phyloP scores from a whole-genome alignment of 2,888 invertebrate genomes.

The Anoplius nigerrimus region DNA sequence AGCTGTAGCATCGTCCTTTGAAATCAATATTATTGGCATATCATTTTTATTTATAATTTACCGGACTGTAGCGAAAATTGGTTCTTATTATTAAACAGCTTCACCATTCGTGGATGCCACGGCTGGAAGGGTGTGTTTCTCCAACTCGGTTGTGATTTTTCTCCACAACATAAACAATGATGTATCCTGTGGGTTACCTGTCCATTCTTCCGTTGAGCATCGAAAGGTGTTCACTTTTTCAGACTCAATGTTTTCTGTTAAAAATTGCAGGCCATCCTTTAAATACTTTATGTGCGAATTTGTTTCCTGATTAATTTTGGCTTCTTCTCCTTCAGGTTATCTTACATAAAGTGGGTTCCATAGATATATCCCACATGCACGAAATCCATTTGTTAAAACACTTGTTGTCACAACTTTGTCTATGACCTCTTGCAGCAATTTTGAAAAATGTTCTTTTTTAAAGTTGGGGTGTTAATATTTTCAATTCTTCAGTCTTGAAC shows the following conservation, averaged over 20 bases:
- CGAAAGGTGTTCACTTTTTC: slow-evolving; percentile 24
- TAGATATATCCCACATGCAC: slow-evolving; percentile 54
- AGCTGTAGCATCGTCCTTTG: slow-evolving; percentile 14
- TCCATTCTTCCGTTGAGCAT: slow-evolving; percentile 22
- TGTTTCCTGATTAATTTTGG: neutral
- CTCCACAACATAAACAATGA: slow-evolving; percentile 23
- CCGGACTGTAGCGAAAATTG: slow-evolving; percentile 3
- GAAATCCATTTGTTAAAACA: too few relatives aligned
- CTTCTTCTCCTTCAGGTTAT: neutral
- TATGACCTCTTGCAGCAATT: too few relatives aligned
- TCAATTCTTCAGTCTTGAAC: slow-evolving; percentile 21
- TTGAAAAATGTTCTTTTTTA: too few relatives aligned
- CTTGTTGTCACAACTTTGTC: slow-evolving; percentile 46
- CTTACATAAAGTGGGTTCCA: slow-evolving; percentile 30
- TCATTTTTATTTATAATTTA: slow-evolving; percentile 17
- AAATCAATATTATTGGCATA: slow-evolving; percentile 15
- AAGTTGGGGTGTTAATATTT: too few relatives aligned
- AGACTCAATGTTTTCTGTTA: too few relatives aligned
- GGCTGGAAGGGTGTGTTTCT: too few relatives aligned
- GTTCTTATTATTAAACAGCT: too few relatives aligned
- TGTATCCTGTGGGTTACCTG: slow-evolving; percentile 29
- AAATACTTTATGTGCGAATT: slow-evolving; percentile 19
- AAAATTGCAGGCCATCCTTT: slow-evolving; percentile 23
- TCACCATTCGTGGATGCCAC: too few relatives aligned
- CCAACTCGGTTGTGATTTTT: slow-evolving; percentile 23